These are phyloP conservation scores for Microtus richardsoni DNA, from an alignment of 2,113 vertebrate genomes.

Conservation along the genomic window DNA sequence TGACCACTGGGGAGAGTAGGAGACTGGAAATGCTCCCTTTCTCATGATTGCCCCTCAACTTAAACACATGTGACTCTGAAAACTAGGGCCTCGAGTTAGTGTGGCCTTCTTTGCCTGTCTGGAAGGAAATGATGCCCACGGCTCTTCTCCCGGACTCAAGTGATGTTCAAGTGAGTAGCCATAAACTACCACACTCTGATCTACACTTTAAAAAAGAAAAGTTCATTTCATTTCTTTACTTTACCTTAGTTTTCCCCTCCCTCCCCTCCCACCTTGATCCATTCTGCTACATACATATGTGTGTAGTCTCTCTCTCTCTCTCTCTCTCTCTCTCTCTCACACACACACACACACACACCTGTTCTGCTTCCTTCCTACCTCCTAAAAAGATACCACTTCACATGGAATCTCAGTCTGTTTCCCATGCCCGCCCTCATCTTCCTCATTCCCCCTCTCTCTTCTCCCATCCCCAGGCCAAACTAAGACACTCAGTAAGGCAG, in stretches of 20 bases:
- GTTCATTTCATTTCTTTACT: constrained; percentile 69
- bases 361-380: constrained; percentile 70
- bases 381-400: constrained; percentile 48
- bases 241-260: constrained; percentile 38
- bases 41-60: constrained; percentile 38
- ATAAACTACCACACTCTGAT: constrained; percentile 64
- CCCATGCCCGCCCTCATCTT: constrained; percentile 45
- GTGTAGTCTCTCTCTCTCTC: neutral
- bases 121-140: constrained; percentile 58
- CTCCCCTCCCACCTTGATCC: constrained; percentile 48
- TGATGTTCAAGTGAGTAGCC: constrained; percentile 52
- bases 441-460: neutral
- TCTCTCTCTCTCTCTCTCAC: neutral
- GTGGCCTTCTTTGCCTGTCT: constrained; percentile 14
- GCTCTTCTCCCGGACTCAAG: constrained; percentile 69
- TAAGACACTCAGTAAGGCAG: constrained; percentile 88
- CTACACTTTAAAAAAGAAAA: constrained; percentile 69
- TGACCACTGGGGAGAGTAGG: neutral
- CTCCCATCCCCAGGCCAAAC: constrained; percentile 71
- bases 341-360: constrained; percentile 64
- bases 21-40: constrained; percentile 45
- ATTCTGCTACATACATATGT: constrained; percentile 50
- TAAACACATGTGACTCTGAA: constrained; percentile 43
- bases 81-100: constrained; percentile 14
- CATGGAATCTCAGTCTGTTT: constrained; percentile 52